These are phyloP conservation scores for Vannuccia rotundouncinata DNA, from an alignment of 2,888 invertebrate species.

Conservation along the genomic window DNA sequence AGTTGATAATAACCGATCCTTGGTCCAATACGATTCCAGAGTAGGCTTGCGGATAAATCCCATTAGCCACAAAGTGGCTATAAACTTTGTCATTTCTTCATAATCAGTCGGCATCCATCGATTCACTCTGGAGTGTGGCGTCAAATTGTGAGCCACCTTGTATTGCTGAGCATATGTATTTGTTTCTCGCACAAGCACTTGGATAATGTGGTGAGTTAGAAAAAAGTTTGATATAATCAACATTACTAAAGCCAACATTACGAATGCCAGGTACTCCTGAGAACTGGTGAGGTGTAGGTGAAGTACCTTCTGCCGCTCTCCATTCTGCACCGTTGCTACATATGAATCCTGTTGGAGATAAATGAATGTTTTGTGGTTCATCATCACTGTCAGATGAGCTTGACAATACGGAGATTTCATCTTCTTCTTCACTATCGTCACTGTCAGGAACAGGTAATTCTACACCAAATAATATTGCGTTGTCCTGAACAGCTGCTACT, in stretches of 20 bases:
- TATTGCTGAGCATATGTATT: neutral
- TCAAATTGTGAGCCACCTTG: neutral
- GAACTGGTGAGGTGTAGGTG: neutral
- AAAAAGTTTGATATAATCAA: conserved; percentile 2
- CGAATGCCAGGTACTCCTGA: neutral
- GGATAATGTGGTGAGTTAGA: neutral
- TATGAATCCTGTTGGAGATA: neutral
- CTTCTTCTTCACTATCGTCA: neutral
- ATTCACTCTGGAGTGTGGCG: neutral
- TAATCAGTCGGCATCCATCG: neutral
- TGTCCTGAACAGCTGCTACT: neutral
- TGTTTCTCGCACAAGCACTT: neutral
- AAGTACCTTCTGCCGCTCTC: neutral
- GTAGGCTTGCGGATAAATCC: neutral
- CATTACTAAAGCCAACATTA: neutral
- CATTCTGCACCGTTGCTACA: neutral
- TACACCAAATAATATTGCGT: neutral
- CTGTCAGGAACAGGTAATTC: neutral
- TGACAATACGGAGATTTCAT: neutral
- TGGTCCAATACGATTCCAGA: neutral
- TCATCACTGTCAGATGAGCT: neutral
- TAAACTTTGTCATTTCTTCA: neutral
- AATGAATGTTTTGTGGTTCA: neutral
- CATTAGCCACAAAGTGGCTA: neutral
- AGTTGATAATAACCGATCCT: neutral